Conservation (phyloP, 2,888 invertebrate genomes). For the Pammene fasciana region DNA sequence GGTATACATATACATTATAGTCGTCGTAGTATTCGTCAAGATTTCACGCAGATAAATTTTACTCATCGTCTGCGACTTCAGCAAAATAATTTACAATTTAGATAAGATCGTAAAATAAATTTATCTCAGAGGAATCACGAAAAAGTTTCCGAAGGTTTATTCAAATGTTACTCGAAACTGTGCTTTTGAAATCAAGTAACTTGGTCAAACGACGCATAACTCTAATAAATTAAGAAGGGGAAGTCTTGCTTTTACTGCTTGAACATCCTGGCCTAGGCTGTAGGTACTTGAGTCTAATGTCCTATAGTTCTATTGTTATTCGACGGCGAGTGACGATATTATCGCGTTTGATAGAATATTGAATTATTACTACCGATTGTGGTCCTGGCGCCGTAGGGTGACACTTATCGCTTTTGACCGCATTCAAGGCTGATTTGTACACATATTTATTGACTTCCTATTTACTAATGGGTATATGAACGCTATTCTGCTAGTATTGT, state of each 20-base stretch:
- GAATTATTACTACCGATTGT: constrained; percentile 60
- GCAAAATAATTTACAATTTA: constrained; percentile 37
- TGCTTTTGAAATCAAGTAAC: constrained; percentile 12
- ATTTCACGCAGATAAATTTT: constrained; percentile 16
- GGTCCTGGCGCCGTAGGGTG: constrained; percentile 46
- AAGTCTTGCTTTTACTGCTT: constrained; percentile 6
- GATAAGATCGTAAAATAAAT: constrained; percentile 13
- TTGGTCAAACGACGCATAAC: background rate
- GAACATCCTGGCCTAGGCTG: constrained; percentile 17
- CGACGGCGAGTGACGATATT: constrained; percentile 46
- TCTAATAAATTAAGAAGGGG: background rate
- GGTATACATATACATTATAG: background rate
- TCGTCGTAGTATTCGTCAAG: background rate
- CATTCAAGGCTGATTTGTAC: constrained; percentile 48
- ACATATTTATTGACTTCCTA: constrained; percentile 42
- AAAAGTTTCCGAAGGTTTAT: constrained; percentile 10
- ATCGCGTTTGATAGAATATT: constrained; percentile 52
- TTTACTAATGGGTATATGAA: constrained; percentile 30
- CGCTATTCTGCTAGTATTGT: background rate
- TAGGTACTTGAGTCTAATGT: constrained; percentile 36
- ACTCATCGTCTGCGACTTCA: constrained; percentile 11
- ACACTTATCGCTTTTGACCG: constrained; percentile 55
- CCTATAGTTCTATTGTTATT: constrained; percentile 51
- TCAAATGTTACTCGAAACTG: constrained; percentile 9
- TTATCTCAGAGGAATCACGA: constrained; percentile 4